Percentiles rank a stretch among this genome's conserved stretches.
phyloP scores from a whole-genome alignment of 2,797 vertebrate genomes.

The Helicolenus hilgendorfi region DNA sequence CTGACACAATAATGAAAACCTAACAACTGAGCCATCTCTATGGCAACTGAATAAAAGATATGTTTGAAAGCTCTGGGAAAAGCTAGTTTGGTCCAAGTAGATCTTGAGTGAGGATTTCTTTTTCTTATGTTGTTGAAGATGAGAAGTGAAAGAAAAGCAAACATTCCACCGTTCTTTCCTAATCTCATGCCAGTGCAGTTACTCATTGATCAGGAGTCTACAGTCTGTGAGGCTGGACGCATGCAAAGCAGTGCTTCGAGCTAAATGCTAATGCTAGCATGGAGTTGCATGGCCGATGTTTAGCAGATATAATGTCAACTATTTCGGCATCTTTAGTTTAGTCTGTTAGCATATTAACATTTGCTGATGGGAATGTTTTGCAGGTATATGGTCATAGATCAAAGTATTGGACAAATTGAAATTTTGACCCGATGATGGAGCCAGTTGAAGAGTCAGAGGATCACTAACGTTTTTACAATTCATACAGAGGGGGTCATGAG shows the following conservation, averaged over 20 bases:
- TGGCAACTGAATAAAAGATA: not conserved
- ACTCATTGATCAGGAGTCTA: slow-evolving; percentile 22
- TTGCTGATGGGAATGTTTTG: not conserved
- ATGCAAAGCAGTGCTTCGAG: not conserved
- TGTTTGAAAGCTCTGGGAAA: not conserved
- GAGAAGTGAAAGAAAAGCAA: not conserved
- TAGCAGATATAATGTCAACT: not conserved
- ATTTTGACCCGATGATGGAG: not conserved
- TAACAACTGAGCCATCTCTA: not conserved
- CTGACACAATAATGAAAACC: not conserved
- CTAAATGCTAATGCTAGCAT: not conserved
- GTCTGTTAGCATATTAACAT: not conserved
- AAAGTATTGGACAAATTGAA: not conserved
- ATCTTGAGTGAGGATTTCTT: not conserved
- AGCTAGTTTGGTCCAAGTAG: not conserved
- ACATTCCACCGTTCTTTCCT: not conserved
- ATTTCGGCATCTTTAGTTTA: not conserved
- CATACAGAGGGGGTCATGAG: no score
- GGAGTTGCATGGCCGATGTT: no score
- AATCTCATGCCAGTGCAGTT: not conserved
- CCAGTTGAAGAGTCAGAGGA: not conserved
- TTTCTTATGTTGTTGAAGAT: not conserved
- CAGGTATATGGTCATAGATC: not conserved
- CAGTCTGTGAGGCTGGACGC: not conserved
- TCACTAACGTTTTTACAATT: not conserved